Base-by-base conservation (phyloP, 1,140 invertebrate genomes). In the Caenorhabditis tropicalis region DNA sequence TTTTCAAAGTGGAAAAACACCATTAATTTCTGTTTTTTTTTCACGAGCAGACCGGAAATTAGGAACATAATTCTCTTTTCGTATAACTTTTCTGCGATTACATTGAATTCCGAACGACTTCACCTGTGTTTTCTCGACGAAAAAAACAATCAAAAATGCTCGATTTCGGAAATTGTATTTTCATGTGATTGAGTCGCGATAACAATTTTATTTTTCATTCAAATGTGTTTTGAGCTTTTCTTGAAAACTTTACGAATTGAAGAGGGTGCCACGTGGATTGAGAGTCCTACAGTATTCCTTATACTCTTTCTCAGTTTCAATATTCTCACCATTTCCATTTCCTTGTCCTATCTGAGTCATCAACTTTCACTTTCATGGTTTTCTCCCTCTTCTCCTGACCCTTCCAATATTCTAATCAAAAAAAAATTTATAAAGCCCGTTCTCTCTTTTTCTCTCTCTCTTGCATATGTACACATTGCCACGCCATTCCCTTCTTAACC, bases 381-480 rank as follows among this genome's bases (percentile, higher is more conserved):
- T 43, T 43, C 16, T 19, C 36, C 39, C 5, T 43, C 39, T 43
- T 9, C 36, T 74, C 29, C 65, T 74, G 65, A 74, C 65, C 65
- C 65, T 74, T 74, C 65, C 65, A 74, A 74, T 74, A 74, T 74
- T 74, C 65, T 36, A 74, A 74, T 74, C 65, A 74, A 74, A 74
- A 65, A 74, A 43, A 16, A 43, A n/a, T 74, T 6, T 27, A 36
- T n/a, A 74, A 74, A 74, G 65, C 65, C 43, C 58, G 19, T 16
- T 7, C 5, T 43, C n/a, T 43, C 39, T 12, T 12, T 5, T 43
- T 43, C 39, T 43, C 16, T 19, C 31, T 36, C 65, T 36, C 31
- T 36, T 21, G 43, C 36, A 74, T 19, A 46, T 74, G 65, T 74
- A 74, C 65, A 74, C 65, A 74, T 65, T 65, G 58, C 29, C 65